Conservation (phyloP, 2,888 invertebrate genomes). For the Litoditis marina region DNA sequence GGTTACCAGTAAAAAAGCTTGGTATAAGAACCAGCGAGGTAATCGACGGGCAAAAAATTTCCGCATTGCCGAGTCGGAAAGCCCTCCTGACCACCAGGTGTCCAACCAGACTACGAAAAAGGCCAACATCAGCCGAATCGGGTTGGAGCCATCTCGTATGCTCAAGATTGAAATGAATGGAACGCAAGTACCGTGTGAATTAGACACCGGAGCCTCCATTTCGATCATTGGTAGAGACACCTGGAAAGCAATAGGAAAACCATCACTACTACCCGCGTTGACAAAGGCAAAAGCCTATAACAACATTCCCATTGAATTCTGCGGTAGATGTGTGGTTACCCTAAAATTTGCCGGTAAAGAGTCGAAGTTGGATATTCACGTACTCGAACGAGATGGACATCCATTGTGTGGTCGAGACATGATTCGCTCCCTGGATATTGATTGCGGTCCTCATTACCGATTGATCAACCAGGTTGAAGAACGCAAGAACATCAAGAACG, state of each 20-base stretch:
- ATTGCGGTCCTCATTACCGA: neutral
- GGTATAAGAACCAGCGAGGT: no score
- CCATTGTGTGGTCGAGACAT: neutral
- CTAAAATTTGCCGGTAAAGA: neutral
- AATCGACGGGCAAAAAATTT: neutral
- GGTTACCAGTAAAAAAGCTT: no score
- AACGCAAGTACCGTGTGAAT: neutral
- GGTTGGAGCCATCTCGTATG: neutral
- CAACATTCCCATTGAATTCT: neutral
- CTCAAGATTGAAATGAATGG: neutral
- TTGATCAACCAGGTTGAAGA: fast-evolving
- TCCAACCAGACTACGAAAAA: no score
- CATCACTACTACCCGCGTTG: fast-evolving
- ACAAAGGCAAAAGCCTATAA: neutral
- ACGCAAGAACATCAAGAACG: neutral
- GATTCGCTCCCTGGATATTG: neutral
- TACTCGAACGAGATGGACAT: fast-evolving
- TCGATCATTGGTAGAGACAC: neutral
- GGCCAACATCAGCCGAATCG: neutral
- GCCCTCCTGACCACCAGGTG: no score
- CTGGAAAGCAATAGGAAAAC: neutral
- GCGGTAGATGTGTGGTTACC: neutral
- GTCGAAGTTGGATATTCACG: fast-evolving
- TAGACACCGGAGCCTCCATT: neutral
- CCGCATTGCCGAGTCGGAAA: no score